These are phyloP conservation scores for Lynx canadensis DNA, from an alignment of 2,113 vertebrate genomes.

Conservation along the genomic window DNA sequence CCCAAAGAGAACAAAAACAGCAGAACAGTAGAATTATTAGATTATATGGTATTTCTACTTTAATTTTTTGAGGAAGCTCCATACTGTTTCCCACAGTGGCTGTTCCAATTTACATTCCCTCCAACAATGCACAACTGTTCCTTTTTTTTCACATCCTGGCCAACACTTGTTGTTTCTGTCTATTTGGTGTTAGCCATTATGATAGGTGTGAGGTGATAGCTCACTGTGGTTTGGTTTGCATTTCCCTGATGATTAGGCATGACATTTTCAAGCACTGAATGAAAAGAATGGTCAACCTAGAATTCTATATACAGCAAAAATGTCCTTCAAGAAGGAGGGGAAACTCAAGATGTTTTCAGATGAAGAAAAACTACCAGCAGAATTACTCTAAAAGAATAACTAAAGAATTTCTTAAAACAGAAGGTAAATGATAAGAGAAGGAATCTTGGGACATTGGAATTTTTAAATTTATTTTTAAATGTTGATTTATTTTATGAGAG, in stretches of 20 bases:
- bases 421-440: background rate
- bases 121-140: background rate
- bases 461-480: no score
- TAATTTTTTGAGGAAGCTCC: background rate
- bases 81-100: background rate
- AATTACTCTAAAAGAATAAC: background rate
- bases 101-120: background rate
- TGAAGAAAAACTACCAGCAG: background rate
- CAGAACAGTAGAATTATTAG: no score
- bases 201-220: background rate
- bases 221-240: background rate
- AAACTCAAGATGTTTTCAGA: background rate
- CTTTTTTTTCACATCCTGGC: background rate
- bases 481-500: no score
- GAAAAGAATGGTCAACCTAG: background rate
- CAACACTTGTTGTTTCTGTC: background rate
- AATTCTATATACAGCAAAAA: background rate
- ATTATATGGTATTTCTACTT: no score
- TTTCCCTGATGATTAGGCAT: background rate
- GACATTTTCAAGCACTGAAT: background rate
- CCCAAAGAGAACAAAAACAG: no score
- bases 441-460: background rate
- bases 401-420: background rate
- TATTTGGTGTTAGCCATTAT: background rate
- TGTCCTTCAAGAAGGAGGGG: background rate